A percentile compares a stretch with the other conserved stretches of the same genome.
phyloP scores from a whole-genome alignment of 2,888 invertebrate species.

The Plagiodera versicolora region DNA sequence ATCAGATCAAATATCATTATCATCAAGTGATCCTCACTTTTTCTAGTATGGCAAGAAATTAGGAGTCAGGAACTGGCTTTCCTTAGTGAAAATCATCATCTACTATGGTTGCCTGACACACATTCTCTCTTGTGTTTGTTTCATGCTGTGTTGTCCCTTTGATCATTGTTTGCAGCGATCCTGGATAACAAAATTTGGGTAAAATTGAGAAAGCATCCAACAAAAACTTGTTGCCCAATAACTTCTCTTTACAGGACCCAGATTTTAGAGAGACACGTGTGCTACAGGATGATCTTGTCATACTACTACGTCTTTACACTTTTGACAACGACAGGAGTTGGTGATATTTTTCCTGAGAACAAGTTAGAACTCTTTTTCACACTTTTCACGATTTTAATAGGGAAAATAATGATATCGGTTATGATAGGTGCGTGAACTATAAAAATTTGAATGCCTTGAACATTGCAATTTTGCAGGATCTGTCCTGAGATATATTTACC shows the following conservation, averaged over 20 bases:
- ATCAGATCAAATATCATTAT: background rate
- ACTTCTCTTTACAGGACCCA: conserved; percentile 17
- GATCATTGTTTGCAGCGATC: conserved; percentile 25
- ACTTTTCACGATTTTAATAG: conserved; percentile 55
- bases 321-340: conserved; percentile 59
- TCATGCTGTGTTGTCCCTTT: conserved; percentile 37
- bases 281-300: conserved; percentile 24
- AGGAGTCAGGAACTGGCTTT: conserved; percentile 10
- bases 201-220: conserved; percentile 14
- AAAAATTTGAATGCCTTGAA: background rate
- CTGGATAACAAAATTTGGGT: conserved; percentile 25
- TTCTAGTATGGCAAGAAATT: conserved; percentile 20
- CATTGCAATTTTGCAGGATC: conserved; percentile 17
- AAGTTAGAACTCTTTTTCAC: conserved; percentile 58
- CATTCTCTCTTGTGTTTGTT: conserved; percentile 33
- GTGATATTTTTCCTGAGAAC: conserved; percentile 58
- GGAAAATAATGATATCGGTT: conserved; percentile 22
- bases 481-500: conserved; percentile 15
- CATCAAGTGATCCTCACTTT: background rate
- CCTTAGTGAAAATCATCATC: conserved; percentile 8
- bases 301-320: conserved; percentile 59
- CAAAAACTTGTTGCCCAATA: too few species aligned
- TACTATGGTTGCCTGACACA: conserved; percentile 29
- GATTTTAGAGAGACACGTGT: conserved; percentile 1
- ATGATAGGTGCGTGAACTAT: conserved; percentile 20